These are phyloP conservation scores for Liparis tanakae DNA, from an alignment of 2,797 vertebrate genomes.

Conservation along the genomic window DNA sequence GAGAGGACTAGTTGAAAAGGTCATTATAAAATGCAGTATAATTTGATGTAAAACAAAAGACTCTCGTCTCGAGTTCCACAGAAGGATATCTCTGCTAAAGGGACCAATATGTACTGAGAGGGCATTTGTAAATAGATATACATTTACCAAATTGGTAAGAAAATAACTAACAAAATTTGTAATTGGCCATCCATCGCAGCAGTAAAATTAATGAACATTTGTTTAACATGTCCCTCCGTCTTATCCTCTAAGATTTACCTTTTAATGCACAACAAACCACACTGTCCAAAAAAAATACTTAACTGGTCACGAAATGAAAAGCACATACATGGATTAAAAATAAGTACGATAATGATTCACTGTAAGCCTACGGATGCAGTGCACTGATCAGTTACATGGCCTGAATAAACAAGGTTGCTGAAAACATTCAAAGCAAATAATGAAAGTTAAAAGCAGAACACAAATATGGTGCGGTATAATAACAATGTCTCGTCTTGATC, in stretches of 20 bases:
- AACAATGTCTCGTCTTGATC: slow-evolving; percentile 10
- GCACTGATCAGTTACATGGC: slow-evolving; percentile 26
- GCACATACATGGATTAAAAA: slow-evolving; percentile 56
- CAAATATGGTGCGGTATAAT: slow-evolving; percentile 20
- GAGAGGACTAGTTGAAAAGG: slow-evolving; percentile 41
- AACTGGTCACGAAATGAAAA: slow-evolving; percentile 49
- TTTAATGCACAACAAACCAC: slow-evolving; percentile 39
- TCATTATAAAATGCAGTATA: slow-evolving; percentile 63
- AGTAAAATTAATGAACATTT: slow-evolving; percentile 8
- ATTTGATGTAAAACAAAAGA: slow-evolving; percentile 79
- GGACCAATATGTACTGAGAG: slow-evolving; percentile 56
- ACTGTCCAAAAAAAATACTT: slow-evolving; percentile 37
- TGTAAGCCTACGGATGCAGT: slow-evolving; percentile 63
- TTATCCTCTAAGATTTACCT: slow-evolving; percentile 22
- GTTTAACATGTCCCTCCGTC: slow-evolving; percentile 10
- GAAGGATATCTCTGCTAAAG: slow-evolving; percentile 49
- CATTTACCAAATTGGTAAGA: slow-evolving; percentile 33
- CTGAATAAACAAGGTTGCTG: slow-evolving; percentile 35
- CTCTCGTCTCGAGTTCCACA: slow-evolving; percentile 59
- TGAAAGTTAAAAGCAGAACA: slow-evolving; percentile 35
- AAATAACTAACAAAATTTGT: slow-evolving; percentile 29
- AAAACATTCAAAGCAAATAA: slow-evolving; percentile 48
- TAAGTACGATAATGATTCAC: slow-evolving; percentile 40
- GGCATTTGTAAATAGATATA: slow-evolving; percentile 8
- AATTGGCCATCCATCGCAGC: slow-evolving; percentile 15